A percentile compares a stretch with the other conserved stretches of the same genome.
Evolutionary conservation across 2,113 vertebrate species (phyloP).

Genomic region (Bubalus kerabau): DNA sequence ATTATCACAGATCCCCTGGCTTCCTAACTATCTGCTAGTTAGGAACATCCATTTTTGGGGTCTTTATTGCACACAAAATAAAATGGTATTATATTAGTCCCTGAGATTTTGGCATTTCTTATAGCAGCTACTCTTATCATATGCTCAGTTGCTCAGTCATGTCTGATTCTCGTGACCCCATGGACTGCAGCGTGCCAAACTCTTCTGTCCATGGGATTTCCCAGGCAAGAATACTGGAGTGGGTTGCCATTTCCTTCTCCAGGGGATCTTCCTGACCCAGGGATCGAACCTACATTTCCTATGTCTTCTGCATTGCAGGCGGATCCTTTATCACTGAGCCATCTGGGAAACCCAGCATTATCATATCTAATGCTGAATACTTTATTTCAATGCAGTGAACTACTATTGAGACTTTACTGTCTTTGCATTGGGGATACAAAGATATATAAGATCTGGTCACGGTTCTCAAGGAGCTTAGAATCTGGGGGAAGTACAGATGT

Average conservation of each 20-base stretch:
- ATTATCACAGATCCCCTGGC: background rate
- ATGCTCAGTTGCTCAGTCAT: background rate
- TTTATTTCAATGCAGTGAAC: background rate
- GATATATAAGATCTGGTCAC: background rate
- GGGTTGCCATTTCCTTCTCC: background rate
- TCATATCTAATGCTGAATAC: background rate
- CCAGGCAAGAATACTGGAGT: background rate
- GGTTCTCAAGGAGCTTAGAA: background rate
- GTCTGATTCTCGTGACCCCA: background rate
- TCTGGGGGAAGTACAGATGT: background rate
- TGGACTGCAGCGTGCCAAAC: background rate
- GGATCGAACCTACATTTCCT: background rate
- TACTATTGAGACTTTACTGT: background rate
- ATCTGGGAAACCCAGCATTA: background rate
- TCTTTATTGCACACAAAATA: background rate
- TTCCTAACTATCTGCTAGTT: background rate
- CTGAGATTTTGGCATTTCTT: background rate
- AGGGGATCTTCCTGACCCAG: background rate
- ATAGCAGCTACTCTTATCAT: background rate
- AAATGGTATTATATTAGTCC: background rate
- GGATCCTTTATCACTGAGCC: background rate
- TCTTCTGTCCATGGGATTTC: background rate
- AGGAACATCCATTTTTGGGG: background rate
- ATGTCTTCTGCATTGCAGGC: background rate
- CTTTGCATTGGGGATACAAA: background rate